phyloP scores from a whole-genome alignment of 2,797 vertebrate genomes.

The Lindbergichthys nudifrons region DNA sequence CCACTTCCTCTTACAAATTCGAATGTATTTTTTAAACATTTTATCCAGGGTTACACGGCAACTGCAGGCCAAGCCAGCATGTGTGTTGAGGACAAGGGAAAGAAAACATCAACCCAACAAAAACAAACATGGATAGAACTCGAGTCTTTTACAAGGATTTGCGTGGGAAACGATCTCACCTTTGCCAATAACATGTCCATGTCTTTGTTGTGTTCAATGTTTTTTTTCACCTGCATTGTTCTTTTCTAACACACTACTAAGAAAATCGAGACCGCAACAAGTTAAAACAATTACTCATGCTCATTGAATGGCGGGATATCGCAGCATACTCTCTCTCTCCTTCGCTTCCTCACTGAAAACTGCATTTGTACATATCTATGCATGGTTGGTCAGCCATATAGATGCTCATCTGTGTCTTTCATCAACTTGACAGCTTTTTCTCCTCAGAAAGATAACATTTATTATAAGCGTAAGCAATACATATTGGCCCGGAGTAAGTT shows the following conservation, averaged over 20 bases:
- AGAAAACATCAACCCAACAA: neutral
- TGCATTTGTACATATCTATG: conserved; percentile 88
- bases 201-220: neutral
- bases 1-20: conserved; percentile 10
- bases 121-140: neutral
- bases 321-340: conserved; percentile 66
- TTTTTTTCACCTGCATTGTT: conserved; percentile 25
- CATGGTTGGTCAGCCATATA: conserved; percentile 86
- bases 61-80: conserved; percentile 5
- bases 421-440: conserved; percentile 90
- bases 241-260: conserved; percentile 33
- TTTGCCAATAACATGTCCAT: conserved; percentile 4
- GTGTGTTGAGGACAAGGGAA: conserved; percentile 8
- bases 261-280: conserved; percentile 65
- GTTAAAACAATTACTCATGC: conserved; percentile 80
- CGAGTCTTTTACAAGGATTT: neutral
- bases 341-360: conserved; percentile 69
- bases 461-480: conserved; percentile 87
- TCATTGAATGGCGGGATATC: conserved; percentile 71
- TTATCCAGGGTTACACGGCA: conserved; percentile 17
- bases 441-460: conserved; percentile 88
- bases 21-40: conserved; percentile 14
- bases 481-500: conserved; percentile 84
- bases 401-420: conserved; percentile 90
- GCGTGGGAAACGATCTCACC: neutral